Percentiles rank a stretch among this genome's conserved stretches.
These are phyloP conservation scores for Eudasyphora cyanicolor DNA, from an alignment of 2,888 invertebrate genomes.

Conservation along the genomic window DNA sequence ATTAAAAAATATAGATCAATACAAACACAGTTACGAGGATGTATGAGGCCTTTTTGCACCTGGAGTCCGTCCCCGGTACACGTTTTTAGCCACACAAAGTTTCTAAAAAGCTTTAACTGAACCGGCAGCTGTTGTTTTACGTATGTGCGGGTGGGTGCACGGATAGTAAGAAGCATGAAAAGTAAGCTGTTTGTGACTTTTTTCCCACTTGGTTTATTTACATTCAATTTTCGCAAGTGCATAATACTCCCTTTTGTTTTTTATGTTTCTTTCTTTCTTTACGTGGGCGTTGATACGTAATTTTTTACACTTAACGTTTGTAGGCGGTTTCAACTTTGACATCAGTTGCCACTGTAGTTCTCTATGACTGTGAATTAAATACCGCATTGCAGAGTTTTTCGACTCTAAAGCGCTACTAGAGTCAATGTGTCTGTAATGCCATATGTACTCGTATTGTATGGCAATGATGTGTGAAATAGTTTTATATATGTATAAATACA, in stretches of 20 bases:
- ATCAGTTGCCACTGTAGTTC: conserved; percentile 16
- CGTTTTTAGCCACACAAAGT: too few relatives aligned
- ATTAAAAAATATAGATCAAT: too few relatives aligned
- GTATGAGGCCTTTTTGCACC: too few relatives aligned
- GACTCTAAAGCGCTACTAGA: background rate
- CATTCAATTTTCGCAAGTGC: conserved; percentile 12
- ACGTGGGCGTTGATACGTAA: conserved; percentile 26
- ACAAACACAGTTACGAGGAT: too few relatives aligned
- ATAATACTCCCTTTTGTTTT: background rate
- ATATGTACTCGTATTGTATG: background rate
- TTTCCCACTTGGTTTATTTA: conserved; percentile 16
- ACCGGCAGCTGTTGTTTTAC: background rate
- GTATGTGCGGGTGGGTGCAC: background rate
- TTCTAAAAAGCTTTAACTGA: background rate
- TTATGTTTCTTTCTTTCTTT: conserved; percentile 14
- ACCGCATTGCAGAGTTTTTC: conserved; percentile 54
- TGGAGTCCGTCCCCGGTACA: too few relatives aligned
- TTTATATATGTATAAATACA: background rate
- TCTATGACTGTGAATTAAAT: conserved; percentile 18
- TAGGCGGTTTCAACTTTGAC: conserved; percentile 54
- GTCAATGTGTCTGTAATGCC: background rate
- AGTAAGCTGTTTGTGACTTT: conserved; percentile 12
- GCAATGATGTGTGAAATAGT: background rate
- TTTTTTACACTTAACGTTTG: conserved; percentile 33
- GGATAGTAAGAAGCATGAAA: background rate